Base-by-base conservation (phyloP, 64 coral and sea anemone species). In the Porites lutea region DNA sequence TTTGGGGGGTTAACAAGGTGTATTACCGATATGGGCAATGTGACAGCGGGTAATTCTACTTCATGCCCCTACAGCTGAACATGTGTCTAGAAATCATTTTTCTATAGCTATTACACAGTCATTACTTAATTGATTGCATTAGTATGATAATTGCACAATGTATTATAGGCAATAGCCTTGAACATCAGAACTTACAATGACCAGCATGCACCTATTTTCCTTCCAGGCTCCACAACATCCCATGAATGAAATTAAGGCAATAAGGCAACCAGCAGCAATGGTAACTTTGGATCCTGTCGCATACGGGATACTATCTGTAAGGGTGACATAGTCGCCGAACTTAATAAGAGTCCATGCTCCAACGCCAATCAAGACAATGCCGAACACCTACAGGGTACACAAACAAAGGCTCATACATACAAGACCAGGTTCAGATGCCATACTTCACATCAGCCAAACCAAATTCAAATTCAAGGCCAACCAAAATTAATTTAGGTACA, bases 151-250 rank as follows among this genome's bases (percentile, higher is more conserved):
- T 3, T 13, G 6, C 78, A 59, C n/a, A 21, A 80, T 49, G 37
- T 59, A 57, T 6, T 53, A 19, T 11, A 13, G 12, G 18, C 52
- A 59, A 80, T n/a, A 27, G 14, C 54, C 78, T 81, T 52, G 11
- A 10, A 9, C 43, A 21, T 18, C 16, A 94, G 27, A 37, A 37
- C 92, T 94, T 75, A 97, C 95, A 61, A 88, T 77, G 13, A 52
- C 51, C 22, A 97, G 61, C 68, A 93, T 75, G 82, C 95, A 97
- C 9, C 74, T 90, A 89, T 90, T 97, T 16, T 97, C 92, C 15
- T 71, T 97, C 74, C 95, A 97, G 19, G 88, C 89, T 15, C 95
- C 92, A 94, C 95, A 97, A 59, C 95, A 97, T 10, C 95, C 95
- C 4, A 97, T 43, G n/a, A 94, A 72, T 68, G 95, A 73, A 59